Conservation (phyloP, 1,140 invertebrate species). For the Drosophila pallidifrons region DNA sequence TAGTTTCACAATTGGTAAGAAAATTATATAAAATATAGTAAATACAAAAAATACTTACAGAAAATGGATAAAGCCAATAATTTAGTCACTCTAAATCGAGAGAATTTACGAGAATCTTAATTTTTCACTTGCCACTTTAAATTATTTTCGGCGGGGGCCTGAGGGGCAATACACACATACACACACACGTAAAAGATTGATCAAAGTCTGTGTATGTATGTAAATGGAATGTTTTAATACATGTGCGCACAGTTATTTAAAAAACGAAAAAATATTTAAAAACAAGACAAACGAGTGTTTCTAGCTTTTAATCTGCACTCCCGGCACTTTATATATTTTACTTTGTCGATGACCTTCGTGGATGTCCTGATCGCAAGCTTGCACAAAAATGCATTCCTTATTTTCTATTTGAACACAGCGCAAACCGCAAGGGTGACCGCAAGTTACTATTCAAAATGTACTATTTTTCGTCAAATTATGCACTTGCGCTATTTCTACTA, state of each 20-base stretch:
- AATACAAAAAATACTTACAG: conserved; percentile 22
- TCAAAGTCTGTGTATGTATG: conserved; percentile 17
- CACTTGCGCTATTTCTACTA: neutral
- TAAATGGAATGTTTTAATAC: conserved; percentile 8
- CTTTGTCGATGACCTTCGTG: neutral
- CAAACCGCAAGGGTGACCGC: neutral
- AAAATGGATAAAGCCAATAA: neutral
- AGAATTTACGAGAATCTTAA: conserved; percentile 11
- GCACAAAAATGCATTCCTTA: conserved; percentile 4
- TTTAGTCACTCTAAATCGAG: conserved; percentile 11
- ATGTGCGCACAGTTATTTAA: conserved; percentile 47
- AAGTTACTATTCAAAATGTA: neutral
- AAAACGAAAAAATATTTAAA: conserved; percentile 47
- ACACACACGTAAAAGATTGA: conserved; percentile 32
- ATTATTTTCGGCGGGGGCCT: conserved; percentile 11
- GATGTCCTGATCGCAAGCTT: conserved; percentile 21
- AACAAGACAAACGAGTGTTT: conserved; percentile 45
- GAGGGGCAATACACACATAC: conserved; percentile 35
- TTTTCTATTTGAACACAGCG: conserved; percentile 9
- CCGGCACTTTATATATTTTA: conserved; percentile 17
- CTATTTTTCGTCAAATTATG: neutral
- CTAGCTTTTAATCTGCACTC: conserved; percentile 28
- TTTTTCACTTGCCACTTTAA: conserved; percentile 21
- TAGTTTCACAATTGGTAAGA: neutral
- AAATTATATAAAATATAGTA: neutral